phyloP scores from a whole-genome alignment of 2,113 vertebrate genomes.

The Meleagris gallopavo region DNA sequence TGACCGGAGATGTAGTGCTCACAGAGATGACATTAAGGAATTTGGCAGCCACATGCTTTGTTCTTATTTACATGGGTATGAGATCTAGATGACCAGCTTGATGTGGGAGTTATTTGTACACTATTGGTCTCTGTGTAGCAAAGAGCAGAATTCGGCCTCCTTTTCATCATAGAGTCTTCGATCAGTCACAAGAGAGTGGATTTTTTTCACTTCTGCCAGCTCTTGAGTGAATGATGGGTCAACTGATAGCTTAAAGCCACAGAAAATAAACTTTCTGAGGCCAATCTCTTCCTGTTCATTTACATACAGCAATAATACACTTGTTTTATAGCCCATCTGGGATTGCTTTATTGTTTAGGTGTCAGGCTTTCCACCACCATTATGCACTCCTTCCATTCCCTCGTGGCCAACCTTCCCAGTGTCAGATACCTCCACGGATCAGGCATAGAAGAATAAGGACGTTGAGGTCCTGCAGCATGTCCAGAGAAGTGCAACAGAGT shows the following conservation, averaged over 20 bases:
- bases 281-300: not conserved
- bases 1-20: not conserved
- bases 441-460: not conserved
- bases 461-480: too few species aligned
- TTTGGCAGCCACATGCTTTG: not conserved
- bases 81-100: not conserved
- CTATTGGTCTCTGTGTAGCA: not conserved
- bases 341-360: not conserved
- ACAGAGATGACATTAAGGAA: not conserved
- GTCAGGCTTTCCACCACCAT: not conserved
- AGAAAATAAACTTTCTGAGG: constrained; percentile 2
- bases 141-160: not conserved
- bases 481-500: too few species aligned
- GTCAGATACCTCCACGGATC: not conserved
- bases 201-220: not conserved
- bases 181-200: not conserved
- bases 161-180: not conserved
- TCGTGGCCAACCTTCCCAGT: not conserved
- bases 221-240: not conserved
- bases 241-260: not conserved
- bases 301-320: not conserved
- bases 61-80: not conserved
- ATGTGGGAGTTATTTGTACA: not conserved
- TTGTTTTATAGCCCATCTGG: not conserved
- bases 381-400: not conserved